Evolutionary conservation across 2,797 vertebrate genomes (phyloP), one percentile per base, ranked within the genome.

Genomic region (Cossypha caffra): DNA sequence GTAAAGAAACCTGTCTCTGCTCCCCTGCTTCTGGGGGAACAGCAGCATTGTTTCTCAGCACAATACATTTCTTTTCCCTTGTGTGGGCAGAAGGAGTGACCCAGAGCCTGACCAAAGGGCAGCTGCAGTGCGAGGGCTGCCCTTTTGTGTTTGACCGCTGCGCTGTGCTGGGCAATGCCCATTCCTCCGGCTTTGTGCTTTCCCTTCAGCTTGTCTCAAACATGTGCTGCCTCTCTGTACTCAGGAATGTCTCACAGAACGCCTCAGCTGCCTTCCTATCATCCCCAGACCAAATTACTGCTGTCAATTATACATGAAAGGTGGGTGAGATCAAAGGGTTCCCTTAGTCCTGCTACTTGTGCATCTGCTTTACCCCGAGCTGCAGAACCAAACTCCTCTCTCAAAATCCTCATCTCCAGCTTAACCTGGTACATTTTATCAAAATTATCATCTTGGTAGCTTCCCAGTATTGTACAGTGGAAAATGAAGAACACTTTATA

Each of bases 271-370:
- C 75, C 33, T 91, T 80, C 61, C 87, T 74, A 0, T 96, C 86
- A 93, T 91, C 82, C 88, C 61, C 0, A 82, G 79, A 90, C 88
- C 91, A 95, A 95, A 96, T 97, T 96, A 96, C 62, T 14, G 5
- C 86, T 88, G 92, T 96, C 95, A 88, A 92, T 96, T 96, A 92
- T 85, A 94, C 62, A 93, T 90, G 93, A 97, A 94, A 96, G 88
- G 69, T 17, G 78, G 90, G 72, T 2, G 74, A 96, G 93, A 96
- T 95, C 88, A 97, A 92, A 96, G 91, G 43, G 64, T 35, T 95
- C 64, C 57, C 64, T 73, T 63, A 66, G 69, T 90, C 51, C 81
- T 85, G 76, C 80, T 76, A 85, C 86, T 92, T 68, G 77, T 64
- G 57, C 90, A 86, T 94, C 93, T 95, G 82, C 76, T 94, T 87